Conservation (phyloP, 2,888 invertebrate genomes). For the Isotomurus palustris region DNA sequence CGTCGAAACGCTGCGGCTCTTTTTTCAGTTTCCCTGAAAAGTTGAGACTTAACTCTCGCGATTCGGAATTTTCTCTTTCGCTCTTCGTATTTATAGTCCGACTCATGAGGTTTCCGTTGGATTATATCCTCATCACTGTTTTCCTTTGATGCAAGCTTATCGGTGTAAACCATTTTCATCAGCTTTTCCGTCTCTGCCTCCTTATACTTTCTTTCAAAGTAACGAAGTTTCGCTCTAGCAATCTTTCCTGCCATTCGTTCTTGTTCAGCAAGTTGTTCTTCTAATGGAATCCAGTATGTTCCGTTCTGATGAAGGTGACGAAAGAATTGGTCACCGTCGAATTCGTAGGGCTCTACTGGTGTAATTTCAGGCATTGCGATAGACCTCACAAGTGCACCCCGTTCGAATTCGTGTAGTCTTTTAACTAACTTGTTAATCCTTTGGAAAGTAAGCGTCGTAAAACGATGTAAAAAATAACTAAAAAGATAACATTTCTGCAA, state of each 20-base stretch:
- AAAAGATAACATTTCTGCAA: no score
- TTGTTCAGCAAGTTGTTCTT: constrained; percentile 6
- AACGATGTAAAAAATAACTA: no score
- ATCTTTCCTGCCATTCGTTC: constrained; percentile 27
- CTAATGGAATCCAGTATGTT: constrained; percentile 22
- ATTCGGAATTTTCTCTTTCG: not conserved
- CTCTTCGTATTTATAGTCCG: not conserved
- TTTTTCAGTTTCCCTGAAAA: not conserved
- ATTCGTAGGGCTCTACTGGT: constrained; percentile 33
- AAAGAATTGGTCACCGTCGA: constrained; percentile 30
- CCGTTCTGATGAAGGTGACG: constrained; percentile 24
- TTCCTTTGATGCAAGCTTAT: not conserved
- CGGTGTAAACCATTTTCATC: constrained; percentile 1
- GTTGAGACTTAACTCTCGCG: not conserved
- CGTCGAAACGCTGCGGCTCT: not conserved
- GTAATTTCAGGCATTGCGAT: no score
- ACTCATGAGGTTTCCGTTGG: not conserved
- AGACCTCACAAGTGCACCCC: not conserved
- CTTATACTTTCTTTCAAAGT: constrained; percentile 18
- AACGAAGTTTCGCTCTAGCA: constrained; percentile 26
- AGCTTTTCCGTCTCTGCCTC: constrained; percentile 16
- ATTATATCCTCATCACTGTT: not conserved
- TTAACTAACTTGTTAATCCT: constrained; percentile 28
- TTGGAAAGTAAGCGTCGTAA: no score
- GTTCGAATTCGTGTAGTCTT: constrained; percentile 14